A percentile compares a stretch with the other conserved stretches of the same genome.
Evolutionary conservation across 2,113 vertebrate genomes (phyloP).

Genomic region (Halichoeres trimaculatus): DNA sequence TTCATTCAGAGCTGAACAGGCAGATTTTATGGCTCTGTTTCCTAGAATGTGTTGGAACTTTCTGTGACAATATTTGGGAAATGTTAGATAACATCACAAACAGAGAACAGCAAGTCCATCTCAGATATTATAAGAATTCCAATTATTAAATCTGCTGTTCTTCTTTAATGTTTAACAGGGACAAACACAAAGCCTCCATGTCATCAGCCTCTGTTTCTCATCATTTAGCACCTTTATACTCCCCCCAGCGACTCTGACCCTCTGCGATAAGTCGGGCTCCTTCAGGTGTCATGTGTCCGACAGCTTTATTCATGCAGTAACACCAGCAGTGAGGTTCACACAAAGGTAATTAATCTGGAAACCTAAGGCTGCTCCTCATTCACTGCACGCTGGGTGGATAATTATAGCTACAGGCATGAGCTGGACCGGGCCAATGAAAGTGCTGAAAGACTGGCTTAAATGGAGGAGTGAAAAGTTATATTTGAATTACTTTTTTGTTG

Average conservation of each 20-base stretch:
- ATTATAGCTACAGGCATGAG: constrained; percentile 68
- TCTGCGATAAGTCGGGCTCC: constrained; percentile 51
- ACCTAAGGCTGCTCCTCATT: constrained; percentile 65
- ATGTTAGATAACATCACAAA: neutral
- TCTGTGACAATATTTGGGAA: constrained; percentile 15
- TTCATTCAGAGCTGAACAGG: constrained; percentile 17
- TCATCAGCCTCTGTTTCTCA: constrained; percentile 38
- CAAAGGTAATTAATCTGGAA: constrained; percentile 75
- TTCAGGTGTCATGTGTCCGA: constrained; percentile 69
- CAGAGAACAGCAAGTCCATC: too few species aligned
- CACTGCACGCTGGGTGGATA: constrained; percentile 55
- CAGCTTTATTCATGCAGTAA: constrained; percentile 71
- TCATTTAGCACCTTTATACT: constrained; percentile 66
- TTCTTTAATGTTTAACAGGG: neutral
- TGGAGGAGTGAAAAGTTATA: constrained; percentile 39
- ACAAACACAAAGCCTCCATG: neutral
- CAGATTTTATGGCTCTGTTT: neutral
- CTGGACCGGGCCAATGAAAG: constrained; percentile 53
- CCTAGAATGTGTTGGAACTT: neutral
- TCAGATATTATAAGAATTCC: too few species aligned
- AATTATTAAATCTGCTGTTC: too few species aligned
- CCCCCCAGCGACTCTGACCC: constrained; percentile 33
- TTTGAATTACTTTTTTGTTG: constrained; percentile 25
- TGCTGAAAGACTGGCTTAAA: constrained; percentile 65
- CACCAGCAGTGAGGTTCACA: constrained; percentile 62